These are phyloP conservation scores for Crossaster papposus DNA, from an alignment of 53 echinoderm and acorn worm genomes.

Conservation along the genomic window DNA sequence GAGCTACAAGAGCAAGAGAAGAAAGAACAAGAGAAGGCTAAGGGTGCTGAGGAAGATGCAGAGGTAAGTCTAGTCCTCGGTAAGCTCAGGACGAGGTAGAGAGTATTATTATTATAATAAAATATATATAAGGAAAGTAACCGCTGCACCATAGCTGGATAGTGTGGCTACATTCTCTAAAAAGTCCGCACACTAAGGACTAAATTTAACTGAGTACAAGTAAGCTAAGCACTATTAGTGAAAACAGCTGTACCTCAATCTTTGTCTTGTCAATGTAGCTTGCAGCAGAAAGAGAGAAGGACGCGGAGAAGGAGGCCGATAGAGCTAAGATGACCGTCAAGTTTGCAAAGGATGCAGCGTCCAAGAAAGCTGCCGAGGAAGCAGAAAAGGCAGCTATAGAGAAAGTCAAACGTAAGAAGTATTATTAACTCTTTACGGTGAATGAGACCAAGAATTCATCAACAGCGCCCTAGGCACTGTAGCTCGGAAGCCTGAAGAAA, in stretches of 20 bases:
- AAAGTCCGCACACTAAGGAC: no score
- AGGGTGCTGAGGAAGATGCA: constrained; percentile 91
- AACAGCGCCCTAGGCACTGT: no score
- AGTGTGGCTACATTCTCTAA: no score
- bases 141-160: no score
- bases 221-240: no score
- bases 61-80: constrained; percentile 48
- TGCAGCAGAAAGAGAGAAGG: constrained; percentile 74
- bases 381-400: constrained; percentile 92
- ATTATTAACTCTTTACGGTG: not conserved
- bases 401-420: constrained; percentile 80
- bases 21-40: constrained; percentile 76
- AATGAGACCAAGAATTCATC: no score
- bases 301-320: constrained; percentile 85
- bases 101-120: not conserved
- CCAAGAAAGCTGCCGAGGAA: constrained; percentile 89
- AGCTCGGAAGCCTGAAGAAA: no score
- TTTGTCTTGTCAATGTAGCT: constrained; percentile 45
- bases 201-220: no score
- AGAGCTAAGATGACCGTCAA: constrained; percentile 79
- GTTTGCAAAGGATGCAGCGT: constrained; percentile 78
- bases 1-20: constrained; percentile 90
- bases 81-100: not conserved
- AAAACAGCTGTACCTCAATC: not conserved
- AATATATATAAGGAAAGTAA: no score